These are phyloP conservation scores for Pollicipes pollicipes DNA, from an alignment of 1,140 invertebrate species.

Conservation along the genomic window DNA sequence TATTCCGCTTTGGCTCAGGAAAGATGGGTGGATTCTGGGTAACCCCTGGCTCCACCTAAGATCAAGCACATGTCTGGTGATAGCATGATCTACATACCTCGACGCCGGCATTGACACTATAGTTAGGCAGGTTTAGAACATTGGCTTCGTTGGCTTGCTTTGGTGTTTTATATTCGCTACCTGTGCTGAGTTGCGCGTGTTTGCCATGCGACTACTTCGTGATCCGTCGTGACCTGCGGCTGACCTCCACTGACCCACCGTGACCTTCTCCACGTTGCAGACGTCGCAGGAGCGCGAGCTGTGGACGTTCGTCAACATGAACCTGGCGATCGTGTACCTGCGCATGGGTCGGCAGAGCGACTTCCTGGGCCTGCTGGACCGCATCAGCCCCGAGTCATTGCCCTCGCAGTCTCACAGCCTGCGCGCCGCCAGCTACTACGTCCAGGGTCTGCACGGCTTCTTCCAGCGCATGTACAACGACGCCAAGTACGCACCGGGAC, in stretches of 20 bases:
- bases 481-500: conserved; percentile 58
- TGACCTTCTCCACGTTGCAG: conserved; percentile 31
- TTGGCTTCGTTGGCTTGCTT: too few species aligned
- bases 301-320: conserved; percentile 85
- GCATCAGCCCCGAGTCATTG: conserved; percentile 68
- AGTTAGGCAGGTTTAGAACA: too few species aligned
- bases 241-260: background rate
- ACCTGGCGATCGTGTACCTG: conserved; percentile 89
- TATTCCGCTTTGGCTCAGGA: too few species aligned
- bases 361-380: conserved; percentile 62
- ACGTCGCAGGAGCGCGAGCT: conserved; percentile 70
- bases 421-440: conserved; percentile 82
- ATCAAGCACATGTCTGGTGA: too few species aligned
- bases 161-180: too few species aligned
- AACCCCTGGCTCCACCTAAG: too few species aligned
- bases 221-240: too few species aligned
- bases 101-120: too few species aligned
- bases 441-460: conserved; percentile 87
- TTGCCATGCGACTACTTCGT: too few species aligned
- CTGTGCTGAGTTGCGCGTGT: too few species aligned
- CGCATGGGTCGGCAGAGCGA: conserved; percentile 49
- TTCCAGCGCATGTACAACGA: conserved; percentile 90
- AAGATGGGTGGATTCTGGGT: too few species aligned
- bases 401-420: conserved; percentile 71
- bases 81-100: too few species aligned